A percentile compares a stretch with the other conserved stretches of the same genome.
Evolutionary conservation across 2,888 invertebrate species (phyloP).

Genomic region (Pyrrhosoma nymphula): DNA sequence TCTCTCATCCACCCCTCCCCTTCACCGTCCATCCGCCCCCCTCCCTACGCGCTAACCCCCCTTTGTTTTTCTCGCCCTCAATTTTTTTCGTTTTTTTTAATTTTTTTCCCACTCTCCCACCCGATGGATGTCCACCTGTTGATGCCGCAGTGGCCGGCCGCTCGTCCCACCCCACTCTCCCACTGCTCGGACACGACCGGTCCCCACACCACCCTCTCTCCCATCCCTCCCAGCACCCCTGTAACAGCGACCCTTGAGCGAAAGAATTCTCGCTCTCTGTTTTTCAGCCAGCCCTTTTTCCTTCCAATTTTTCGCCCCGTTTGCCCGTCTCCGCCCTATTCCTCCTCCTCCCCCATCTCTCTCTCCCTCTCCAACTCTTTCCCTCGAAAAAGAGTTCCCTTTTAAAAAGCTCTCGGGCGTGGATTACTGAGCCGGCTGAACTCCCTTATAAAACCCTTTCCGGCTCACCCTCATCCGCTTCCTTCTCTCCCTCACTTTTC

Average conservation of each 20-base stretch:
- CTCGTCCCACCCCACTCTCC: background rate
- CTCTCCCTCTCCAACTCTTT: background rate
- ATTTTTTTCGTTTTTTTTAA: background rate
- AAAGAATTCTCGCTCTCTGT: slow-evolving; percentile 3
- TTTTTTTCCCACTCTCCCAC: background rate
- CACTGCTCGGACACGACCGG: background rate
- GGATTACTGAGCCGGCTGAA: slow-evolving; percentile 38
- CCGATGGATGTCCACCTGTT: slow-evolving; percentile 38
- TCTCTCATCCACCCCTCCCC: background rate
- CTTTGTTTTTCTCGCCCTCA: slow-evolving; percentile 7
- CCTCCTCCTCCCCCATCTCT: background rate
- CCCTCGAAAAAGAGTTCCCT: slow-evolving; percentile 41
- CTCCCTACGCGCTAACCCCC: background rate
- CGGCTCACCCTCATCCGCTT: background rate
- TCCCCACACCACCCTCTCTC: background rate
- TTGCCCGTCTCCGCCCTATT: background rate
- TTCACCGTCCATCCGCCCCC: background rate
- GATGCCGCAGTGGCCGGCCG: background rate
- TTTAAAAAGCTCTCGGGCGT: slow-evolving; percentile 62
- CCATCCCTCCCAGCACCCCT: background rate
- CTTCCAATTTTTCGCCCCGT: slow-evolving; percentile 61
- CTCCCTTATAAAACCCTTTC: background rate
- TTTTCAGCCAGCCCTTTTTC: background rate
- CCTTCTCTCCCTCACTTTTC: background rate
- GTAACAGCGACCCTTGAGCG: background rate